Evolutionary conservation across 2,113 vertebrate species (phyloP).

Genomic region (Tretioscincus oriximinensis): DNA sequence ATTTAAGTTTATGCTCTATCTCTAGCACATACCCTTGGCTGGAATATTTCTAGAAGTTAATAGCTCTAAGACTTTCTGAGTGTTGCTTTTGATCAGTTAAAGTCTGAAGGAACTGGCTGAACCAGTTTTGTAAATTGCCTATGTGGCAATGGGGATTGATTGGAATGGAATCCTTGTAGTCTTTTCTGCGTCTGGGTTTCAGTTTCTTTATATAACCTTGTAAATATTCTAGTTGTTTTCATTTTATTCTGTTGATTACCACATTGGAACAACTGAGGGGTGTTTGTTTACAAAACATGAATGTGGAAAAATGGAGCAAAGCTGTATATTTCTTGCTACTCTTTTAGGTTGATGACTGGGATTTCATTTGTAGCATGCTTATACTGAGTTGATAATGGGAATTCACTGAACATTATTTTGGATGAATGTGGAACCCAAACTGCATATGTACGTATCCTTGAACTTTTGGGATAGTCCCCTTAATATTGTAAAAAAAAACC

Average conservation of each 20-base stretch:
- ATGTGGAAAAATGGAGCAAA: neutral
- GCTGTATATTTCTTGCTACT: neutral
- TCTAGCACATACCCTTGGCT: neutral
- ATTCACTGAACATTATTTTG: neutral
- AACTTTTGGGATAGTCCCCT: neutral
- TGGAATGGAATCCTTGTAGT: rapidly evolving
- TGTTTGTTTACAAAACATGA: constrained; percentile 30
- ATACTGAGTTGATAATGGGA: neutral
- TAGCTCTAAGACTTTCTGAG: neutral
- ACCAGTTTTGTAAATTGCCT: neutral
- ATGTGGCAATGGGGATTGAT: neutral
- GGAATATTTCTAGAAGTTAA: constrained; percentile 1
- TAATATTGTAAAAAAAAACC: neutral
- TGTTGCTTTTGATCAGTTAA: neutral
- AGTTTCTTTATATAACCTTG: neutral
- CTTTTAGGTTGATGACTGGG: neutral
- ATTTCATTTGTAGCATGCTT: neutral
- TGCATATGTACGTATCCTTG: neutral
- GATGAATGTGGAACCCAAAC: neutral
- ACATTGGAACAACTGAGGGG: neutral
- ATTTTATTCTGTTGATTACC: neutral
- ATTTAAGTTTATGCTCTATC: too few species aligned
- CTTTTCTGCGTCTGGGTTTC: neutral
- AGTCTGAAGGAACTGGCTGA: neutral
- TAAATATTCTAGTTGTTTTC: neutral